Percentiles rank a stretch among this genome's conserved stretches.
phyloP scores from a whole-genome alignment of 1,140 invertebrate species.

The Diabrotica undecimpunctata region DNA sequence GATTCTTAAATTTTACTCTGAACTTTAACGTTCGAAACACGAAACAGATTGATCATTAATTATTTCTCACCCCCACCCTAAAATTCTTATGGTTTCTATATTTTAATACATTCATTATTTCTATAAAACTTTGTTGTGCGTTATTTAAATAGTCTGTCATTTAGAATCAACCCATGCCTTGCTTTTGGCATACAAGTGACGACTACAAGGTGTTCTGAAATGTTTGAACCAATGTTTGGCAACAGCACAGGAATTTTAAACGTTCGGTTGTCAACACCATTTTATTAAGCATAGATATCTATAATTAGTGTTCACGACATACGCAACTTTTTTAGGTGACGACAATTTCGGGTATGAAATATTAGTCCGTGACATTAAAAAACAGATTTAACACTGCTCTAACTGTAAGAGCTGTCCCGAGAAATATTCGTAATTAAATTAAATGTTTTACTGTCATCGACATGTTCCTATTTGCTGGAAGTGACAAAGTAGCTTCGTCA shows the following conservation, averaged over 20 bases:
- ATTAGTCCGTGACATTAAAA: neutral
- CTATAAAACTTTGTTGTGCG: no score
- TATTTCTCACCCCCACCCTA: no score
- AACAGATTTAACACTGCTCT: neutral
- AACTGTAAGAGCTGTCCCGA: no score
- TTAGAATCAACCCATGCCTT: neutral
- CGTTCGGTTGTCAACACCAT: constrained; percentile 12
- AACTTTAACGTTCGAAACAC: no score
- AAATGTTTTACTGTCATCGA: no score
- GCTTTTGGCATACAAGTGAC: neutral
- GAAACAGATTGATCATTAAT: no score
- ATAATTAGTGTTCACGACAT: constrained; percentile 8
- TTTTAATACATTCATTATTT: no score
- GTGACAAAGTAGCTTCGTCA: no score
- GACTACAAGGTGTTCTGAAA: constrained; percentile 8
- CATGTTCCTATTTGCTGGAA: no score
- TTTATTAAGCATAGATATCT: constrained; percentile 10
- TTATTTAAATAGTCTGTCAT: neutral
- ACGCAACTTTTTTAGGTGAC: constrained; percentile 2
- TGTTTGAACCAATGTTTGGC: constrained; percentile 18
- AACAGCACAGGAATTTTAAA: constrained; percentile 14
- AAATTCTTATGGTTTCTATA: no score
- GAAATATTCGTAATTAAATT: no score
- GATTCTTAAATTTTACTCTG: no score
- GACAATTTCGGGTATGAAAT: constrained; percentile 1